phyloP scores from a whole-genome alignment of 2,797 vertebrate genomes.

The Galaxias olidus region DNA sequence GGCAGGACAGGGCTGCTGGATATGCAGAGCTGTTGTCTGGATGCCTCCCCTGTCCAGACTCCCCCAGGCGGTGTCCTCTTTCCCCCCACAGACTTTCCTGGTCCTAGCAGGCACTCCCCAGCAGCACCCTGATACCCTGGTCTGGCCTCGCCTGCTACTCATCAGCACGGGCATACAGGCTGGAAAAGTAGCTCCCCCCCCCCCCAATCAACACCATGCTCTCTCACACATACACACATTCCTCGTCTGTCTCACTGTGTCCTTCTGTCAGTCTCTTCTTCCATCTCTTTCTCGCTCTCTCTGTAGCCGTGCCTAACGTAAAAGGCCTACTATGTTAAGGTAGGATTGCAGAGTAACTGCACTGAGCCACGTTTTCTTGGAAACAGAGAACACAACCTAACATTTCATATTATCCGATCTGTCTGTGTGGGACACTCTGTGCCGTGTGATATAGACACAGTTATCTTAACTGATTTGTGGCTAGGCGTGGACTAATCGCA shows the following conservation, averaged over 20 bases:
- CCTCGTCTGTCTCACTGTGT: neutral
- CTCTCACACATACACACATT: neutral
- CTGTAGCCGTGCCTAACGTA: no score
- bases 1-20: constrained; percentile 55
- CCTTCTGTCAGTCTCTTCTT: constrained; percentile 29
- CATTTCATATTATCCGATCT: no score
- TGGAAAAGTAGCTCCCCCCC: neutral
- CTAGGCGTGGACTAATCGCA: neutral
- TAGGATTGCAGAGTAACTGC: no score
- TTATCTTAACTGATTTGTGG: no score
- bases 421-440: no score
- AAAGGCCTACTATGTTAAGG: no score
- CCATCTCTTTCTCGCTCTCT: neutral
- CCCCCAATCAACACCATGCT: neutral
- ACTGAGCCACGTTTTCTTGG: no score
- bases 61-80: constrained; percentile 65
- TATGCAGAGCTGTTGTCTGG: constrained; percentile 74
- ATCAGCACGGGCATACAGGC: neutral
- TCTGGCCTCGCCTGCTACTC: neutral
- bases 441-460: no score
- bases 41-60: constrained; percentile 67
- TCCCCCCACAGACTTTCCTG: constrained; percentile 40
- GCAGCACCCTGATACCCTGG: constrained; percentile 6
- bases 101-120: constrained; percentile 28
- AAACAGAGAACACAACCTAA: no score